Percentiles rank a stretch among this genome's conserved stretches.
These are phyloP conservation scores for Ethmia dodecea DNA, from an alignment of 2,888 invertebrate species.

Conservation along the genomic window DNA sequence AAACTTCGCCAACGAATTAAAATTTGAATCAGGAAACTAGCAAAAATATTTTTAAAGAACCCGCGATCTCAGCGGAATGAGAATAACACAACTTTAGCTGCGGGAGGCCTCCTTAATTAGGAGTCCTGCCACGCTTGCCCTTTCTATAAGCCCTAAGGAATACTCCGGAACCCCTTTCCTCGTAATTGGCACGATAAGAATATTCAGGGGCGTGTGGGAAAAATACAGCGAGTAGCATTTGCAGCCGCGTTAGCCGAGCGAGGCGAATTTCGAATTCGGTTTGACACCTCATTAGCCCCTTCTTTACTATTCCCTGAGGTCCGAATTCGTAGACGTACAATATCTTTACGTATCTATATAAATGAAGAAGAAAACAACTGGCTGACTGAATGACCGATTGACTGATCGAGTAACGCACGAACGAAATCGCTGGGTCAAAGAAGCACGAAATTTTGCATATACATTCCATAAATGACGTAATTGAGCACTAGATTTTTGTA, in stretches of 20 bases:
- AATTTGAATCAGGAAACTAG: background rate
- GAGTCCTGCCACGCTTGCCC: conserved; percentile 69
- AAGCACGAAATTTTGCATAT: too few species aligned
- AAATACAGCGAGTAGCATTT: conserved; percentile 42
- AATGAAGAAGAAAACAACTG: too few species aligned
- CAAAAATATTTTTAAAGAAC: background rate
- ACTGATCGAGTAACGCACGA: too few species aligned
- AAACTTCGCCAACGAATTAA: too few species aligned
- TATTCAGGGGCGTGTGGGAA: conserved; percentile 66
- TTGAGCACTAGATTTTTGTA: too few species aligned
- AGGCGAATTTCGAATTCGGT: conserved; percentile 1
- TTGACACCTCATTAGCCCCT: conserved; percentile 4
- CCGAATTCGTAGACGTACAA: too few species aligned
- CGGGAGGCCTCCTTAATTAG: conserved; percentile 68
- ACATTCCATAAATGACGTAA: too few species aligned
- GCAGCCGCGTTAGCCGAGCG: conserved; percentile 29
- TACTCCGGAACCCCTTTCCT: conserved; percentile 47
- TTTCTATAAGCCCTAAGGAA: conserved; percentile 52
- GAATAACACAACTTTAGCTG: conserved; percentile 33
- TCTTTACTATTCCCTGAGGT: too few species aligned
- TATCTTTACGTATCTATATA: too few species aligned
- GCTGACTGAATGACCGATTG: too few species aligned
- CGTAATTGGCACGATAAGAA: conserved; percentile 75
- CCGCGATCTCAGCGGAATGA: conserved; percentile 18
- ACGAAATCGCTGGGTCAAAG: too few species aligned